Conservation (phyloP, 35 echinoderm and acorn worm genomes). For the Heliocidaris tuberculata region DNA sequence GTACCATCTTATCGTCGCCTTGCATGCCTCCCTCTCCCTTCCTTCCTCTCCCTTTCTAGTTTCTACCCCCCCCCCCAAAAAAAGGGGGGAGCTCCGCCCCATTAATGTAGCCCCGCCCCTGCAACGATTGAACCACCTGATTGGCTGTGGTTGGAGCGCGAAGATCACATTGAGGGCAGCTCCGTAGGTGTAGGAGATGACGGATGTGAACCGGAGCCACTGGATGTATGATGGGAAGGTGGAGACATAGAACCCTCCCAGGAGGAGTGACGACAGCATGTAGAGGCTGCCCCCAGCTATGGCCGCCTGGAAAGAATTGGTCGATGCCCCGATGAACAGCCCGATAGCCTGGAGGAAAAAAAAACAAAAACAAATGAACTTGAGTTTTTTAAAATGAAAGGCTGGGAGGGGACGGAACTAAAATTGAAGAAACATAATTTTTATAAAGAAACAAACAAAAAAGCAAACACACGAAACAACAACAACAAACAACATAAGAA, state of each 20-base stretch:
- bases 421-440: not conserved
- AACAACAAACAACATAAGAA: no score
- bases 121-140: not conserved
- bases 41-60: not conserved
- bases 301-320: conserved; percentile 52
- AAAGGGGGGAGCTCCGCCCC: not conserved
- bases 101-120: no score
- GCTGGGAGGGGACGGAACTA: not conserved
- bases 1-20: not conserved
- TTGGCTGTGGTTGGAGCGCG: conserved; percentile 17
- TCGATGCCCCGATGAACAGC: conserved; percentile 65
- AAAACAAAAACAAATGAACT: not conserved
- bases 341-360: conserved; percentile 64
- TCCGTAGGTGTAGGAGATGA: conserved; percentile 68
- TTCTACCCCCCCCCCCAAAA: not conserved
- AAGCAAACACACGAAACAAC: no score
- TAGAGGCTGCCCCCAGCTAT: conserved; percentile 63
- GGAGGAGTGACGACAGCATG: conserved; percentile 70
- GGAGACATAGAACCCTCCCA: conserved; percentile 79
- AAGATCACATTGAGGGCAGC: conserved; percentile 4
- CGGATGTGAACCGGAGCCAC: conserved; percentile 67
- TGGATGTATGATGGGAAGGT: conserved; percentile 61
- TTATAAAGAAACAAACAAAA: not conserved
- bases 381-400: no score
- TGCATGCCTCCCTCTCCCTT: not conserved